Percentiles rank a stretch among this genome's conserved stretches.
These are phyloP conservation scores for Trypoxylon attenuatum DNA, from an alignment of 2,888 invertebrate species.

Conservation along the genomic window DNA sequence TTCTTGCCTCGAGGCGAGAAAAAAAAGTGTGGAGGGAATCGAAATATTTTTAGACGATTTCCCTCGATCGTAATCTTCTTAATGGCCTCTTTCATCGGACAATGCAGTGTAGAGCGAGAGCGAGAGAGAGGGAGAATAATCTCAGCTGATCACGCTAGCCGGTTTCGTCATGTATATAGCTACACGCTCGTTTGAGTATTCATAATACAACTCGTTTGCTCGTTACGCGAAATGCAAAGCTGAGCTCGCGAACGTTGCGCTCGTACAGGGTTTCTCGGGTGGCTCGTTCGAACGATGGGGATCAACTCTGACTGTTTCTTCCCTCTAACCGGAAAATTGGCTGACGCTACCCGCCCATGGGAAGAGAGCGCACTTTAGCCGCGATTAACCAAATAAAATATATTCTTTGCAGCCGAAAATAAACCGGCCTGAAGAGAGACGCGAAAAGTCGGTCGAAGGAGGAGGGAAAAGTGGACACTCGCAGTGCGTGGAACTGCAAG, in stretches of 20 bases:
- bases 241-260: background rate
- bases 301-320: background rate
- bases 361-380: too few relatives aligned
- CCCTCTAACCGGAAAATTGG: background rate
- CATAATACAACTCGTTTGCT: background rate
- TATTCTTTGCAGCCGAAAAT: background rate
- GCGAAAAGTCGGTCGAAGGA: background rate
- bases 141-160: too few relatives aligned
- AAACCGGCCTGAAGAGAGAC: background rate
- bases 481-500: background rate
- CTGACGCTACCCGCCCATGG: background rate
- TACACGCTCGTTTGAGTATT: background rate
- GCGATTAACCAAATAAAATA: background rate
- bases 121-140: too few relatives aligned
- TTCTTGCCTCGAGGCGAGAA: too few relatives aligned
- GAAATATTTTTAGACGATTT: too few relatives aligned
- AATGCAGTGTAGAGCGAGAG: too few relatives aligned
- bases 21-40: too few relatives aligned
- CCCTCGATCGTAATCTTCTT: too few relatives aligned
- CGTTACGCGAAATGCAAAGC: background rate
- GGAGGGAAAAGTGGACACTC: background rate
- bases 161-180: background rate
- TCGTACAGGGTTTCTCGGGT: background rate
- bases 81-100: too few relatives aligned
- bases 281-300: background rate